Evolutionary conservation across 2,113 vertebrate species (phyloP), one percentile per base, ranked within the genome.

Genomic region (Oxygymnocypris stewartii): DNA sequence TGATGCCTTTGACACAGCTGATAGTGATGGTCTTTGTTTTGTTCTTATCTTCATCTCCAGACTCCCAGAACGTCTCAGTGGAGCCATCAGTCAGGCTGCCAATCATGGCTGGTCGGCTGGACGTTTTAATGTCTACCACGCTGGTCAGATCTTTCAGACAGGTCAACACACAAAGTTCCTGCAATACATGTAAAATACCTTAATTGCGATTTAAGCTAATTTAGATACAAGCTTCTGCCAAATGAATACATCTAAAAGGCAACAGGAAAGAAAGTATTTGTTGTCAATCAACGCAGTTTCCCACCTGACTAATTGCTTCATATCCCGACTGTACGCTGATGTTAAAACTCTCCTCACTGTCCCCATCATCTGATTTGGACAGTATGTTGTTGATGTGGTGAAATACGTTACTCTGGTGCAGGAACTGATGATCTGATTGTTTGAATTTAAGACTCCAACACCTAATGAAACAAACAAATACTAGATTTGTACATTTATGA

Each of bases 371-470:
- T 1, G 98, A 99, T 93, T 99, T 99, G 73, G 98, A 99, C 90
- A 99, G 93, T 92, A 99, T 99, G 84, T 99, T 99, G 94, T 99
- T 99, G 92, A 99, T 99, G 91, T 99, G 98, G 94, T 99, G 98
- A 92, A 99, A 99, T 82, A 99, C 98, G 14, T 99, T 99, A 93
- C 98, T 99, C 90, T 99, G 98, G 90, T 99, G 98, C 88, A 99
- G 95, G 90, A 99, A 99, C 89, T 99, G 98, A 88, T 99, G 98
- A 92, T 99, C 98, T 0, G 98, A 99, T 87, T 99, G 98, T 90
- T 99, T 99, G 92, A 99, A 99, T 93, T 99, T 99, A 78, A 99
- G 97, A 92, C 98, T 99, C 98, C 98, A 99, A 91, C 98, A 99
- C 86, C 98, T 99, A 23, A 37, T 84, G 86, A 35, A 42, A 84